These are phyloP conservation scores for Brachionus rotundiformis DNA, from an alignment of 1,140 invertebrate species.

Conservation along the genomic window DNA sequence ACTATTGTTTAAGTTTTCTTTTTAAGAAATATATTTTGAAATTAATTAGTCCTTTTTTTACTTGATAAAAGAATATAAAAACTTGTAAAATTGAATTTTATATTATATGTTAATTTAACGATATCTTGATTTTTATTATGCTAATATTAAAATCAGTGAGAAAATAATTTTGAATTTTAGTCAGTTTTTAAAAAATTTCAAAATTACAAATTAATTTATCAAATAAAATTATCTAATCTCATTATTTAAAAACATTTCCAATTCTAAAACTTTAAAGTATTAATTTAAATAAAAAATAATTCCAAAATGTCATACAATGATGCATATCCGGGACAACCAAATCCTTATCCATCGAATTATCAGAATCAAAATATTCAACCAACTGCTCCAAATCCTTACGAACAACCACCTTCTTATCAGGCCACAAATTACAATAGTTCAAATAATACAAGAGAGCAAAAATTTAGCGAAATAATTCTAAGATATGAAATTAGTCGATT, in stretches of 20 bases:
- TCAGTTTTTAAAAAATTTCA: neutral
- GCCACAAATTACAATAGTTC: neutral
- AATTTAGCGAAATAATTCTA: conserved; percentile 12
- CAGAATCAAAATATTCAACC: neutral
- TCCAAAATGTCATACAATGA: neutral
- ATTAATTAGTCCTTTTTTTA: too few relatives aligned
- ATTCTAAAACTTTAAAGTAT: too few relatives aligned
- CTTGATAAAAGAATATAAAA: too few relatives aligned
- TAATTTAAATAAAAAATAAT: neutral
- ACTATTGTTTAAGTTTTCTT: too few relatives aligned
- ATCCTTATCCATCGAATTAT: neutral
- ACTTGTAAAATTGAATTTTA: too few relatives aligned
- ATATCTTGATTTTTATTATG: too few relatives aligned
- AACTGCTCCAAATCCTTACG: neutral
- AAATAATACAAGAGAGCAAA: neutral
- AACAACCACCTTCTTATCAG: conserved; percentile 20
- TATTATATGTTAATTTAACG: too few relatives aligned
- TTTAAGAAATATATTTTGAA: too few relatives aligned
- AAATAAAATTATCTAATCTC: neutral
- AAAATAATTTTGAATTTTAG: too few relatives aligned
- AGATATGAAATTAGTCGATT: conserved; percentile 44
- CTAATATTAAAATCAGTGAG: too few relatives aligned
- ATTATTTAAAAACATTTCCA: too few relatives aligned
- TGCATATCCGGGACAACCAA: neutral
- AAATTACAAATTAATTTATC: neutral